Conservation (phyloP, 2,797 vertebrate genomes). For the Amblyraja radiata region DNA sequence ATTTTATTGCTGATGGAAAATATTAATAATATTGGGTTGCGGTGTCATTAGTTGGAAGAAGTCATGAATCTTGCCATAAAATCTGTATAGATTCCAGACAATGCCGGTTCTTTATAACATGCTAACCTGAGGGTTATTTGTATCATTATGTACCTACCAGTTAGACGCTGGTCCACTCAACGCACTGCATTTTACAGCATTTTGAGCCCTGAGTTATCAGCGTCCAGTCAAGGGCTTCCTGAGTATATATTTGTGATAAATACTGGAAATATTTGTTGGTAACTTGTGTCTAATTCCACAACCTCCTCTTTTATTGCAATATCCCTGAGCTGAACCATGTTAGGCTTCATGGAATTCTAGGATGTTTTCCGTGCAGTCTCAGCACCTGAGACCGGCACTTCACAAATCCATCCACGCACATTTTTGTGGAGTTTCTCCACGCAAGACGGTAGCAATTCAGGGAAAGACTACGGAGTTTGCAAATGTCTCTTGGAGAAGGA, state of each 20-base stretch:
- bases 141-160: neutral
- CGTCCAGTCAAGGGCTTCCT: conserved; percentile 27
- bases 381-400: neutral
- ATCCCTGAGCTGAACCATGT: neutral
- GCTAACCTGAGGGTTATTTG: neutral
- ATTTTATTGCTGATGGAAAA: neutral
- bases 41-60: neutral
- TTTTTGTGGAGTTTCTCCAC: neutral
- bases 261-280: neutral
- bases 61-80: neutral
- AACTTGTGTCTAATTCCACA: neutral
- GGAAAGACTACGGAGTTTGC: neutral
- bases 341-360: neutral
- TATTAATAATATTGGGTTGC: neutral
- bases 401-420: neutral
- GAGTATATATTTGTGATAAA: neutral
- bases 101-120: neutral
- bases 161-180: neutral
- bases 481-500: neutral
- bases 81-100: neutral
- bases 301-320: neutral
- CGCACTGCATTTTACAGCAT: neutral
- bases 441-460: neutral
- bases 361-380: neutral
- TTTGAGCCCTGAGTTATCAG: neutral